Evolutionary conservation across 2,888 invertebrate genomes (phyloP), one percentile per base, ranked within the genome.

Genomic region (Eupithecia subfuscata): DNA sequence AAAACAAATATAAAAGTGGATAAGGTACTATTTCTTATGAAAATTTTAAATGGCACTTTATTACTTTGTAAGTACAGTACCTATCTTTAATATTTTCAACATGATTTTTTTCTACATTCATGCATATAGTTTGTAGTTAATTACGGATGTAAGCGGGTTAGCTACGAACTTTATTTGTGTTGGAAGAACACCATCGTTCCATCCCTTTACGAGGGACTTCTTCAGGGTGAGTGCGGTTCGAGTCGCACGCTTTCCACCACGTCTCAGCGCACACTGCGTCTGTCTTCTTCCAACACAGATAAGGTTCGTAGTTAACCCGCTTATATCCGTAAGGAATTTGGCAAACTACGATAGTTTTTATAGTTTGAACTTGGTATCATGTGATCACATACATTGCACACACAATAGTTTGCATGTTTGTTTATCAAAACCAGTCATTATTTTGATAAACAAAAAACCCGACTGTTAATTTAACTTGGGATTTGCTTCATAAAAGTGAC

Each of bases 11-110:
- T 4, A 40, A 40, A 37, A 67, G 8, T 12, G 60, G 60, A 40
- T 11, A 40, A 34, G 30, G 11, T n/a, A 40, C 7, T n/a, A n/a
- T 64, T 64, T n/a, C 0, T n/a, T n/a, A 67, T n/a, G 65, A 2
- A 67, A 40, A 37, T 37, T 11, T 67, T 11, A 67, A 25, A 64
- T 64, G 60, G 60, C 60, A 60, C 60, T 25, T 56, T n/a, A n/a
- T 56, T 56, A 22, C 56, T 60, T 60, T 60, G 60, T 60, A 60
- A 60, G 25, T 60, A 60, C 60, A 56, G 3, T 52, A 7, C 5
- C 9, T 22, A 25, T 22, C 22, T 22, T 4, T 56, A 11, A 4
- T 56, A 56, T 22, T 56, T 22, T 22, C 11, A 22, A 56, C 56
- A 22, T 52, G n/a, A 52, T 56, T 56, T n/a, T 22, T n/a, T 56